Evolutionary conservation across 2,797 vertebrate genomes (phyloP), one percentile per base, ranked within the genome.

Genomic region (Saguinus oedipus): DNA sequence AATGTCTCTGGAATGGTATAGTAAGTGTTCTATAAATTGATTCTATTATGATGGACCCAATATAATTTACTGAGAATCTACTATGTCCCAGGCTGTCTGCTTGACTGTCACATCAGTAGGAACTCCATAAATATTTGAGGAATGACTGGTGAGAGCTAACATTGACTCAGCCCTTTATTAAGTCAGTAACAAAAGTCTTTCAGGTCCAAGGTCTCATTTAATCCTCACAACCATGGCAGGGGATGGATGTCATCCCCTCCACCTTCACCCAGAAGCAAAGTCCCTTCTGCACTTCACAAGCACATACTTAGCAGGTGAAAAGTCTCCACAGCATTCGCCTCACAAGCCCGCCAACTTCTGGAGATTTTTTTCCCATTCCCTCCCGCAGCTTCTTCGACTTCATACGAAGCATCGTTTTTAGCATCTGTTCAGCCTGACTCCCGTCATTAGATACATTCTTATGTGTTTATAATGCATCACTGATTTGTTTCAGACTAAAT

Each of bases 381-480:
- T 95, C 88, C 89, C 90, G 93, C 97, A 64, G 36, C 95, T 98
- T 94, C 84, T 94, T 96, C 64, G 0, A 5, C 94, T 97, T 96
- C 97, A 95, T 86, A 86, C 13, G 68, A 84, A 96, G 88, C 91
- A 97, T 97, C 95, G 88, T 89, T 96, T 95, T 95, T 92, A 95
- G 88, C 90, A 96, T 90, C 97, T 98, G 97, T 97, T 96, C 97
- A 36, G 57, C 96, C 93, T 76, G 46, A 87, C 76, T 96, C 98
- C 97, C 96, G 86, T 95, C 88, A 97, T 96, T 96, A 95, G 93
- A 97, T 82, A 1, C 90, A 92, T 96, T 96, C 97, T 97, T 95
- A 86, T 93, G 90, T 98, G 96, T 97, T 97, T 97, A 98, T 98
- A 97, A 98, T 86, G 85, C 84, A 88, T 39, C 93, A 97, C 92